A percentile compares a stretch with the other conserved stretches of the same genome.
Evolutionary conservation across 1,140 invertebrate species (phyloP).

Genomic region (Aleiodes sp.): DNA sequence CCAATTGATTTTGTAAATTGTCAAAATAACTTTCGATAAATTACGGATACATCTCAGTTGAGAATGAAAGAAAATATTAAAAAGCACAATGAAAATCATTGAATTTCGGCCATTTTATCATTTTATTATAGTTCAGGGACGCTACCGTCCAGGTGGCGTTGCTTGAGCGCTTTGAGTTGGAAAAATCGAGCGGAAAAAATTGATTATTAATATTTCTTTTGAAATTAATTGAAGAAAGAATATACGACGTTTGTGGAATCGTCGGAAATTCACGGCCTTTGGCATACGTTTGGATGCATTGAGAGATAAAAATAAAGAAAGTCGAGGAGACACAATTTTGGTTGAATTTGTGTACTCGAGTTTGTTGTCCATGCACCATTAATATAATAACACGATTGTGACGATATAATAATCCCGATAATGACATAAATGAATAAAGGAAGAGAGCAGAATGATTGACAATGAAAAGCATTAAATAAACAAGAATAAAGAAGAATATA

Average conservation of each 20-base stretch:
- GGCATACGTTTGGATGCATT: conserved; percentile 60
- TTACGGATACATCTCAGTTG: conserved; percentile 25
- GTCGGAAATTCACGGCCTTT: conserved; percentile 55
- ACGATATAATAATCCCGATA: conserved; percentile 40
- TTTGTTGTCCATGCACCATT: conserved; percentile 34
- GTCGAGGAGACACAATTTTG: conserved; percentile 24
- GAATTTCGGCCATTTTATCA: conserved; percentile 3
- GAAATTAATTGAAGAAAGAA: conserved; percentile 34
- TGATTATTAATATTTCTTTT: conserved; percentile 16
- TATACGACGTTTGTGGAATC: conserved; percentile 35
- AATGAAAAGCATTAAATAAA: conserved; percentile 27
- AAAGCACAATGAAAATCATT: conserved; percentile 33
- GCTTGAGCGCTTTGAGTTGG: conserved; percentile 13
- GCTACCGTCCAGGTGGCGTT: conserved; percentile 20
- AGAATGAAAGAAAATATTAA: conserved; percentile 25
- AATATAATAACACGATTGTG: conserved; percentile 13
- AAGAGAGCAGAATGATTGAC: conserved; percentile 23
- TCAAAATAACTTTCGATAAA: conserved; percentile 45
- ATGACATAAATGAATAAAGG: conserved; percentile 42
- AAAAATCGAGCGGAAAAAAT: conserved; percentile 23
- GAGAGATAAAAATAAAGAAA: conserved; percentile 43
- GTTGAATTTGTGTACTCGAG: conserved; percentile 27
- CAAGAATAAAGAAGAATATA: background rate
- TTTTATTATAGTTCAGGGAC: conserved; percentile 21
- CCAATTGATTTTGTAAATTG: conserved; percentile 68